phyloP scores from a whole-genome alignment of 1,140 invertebrate species.

The Muscidifurax raptorellus region DNA sequence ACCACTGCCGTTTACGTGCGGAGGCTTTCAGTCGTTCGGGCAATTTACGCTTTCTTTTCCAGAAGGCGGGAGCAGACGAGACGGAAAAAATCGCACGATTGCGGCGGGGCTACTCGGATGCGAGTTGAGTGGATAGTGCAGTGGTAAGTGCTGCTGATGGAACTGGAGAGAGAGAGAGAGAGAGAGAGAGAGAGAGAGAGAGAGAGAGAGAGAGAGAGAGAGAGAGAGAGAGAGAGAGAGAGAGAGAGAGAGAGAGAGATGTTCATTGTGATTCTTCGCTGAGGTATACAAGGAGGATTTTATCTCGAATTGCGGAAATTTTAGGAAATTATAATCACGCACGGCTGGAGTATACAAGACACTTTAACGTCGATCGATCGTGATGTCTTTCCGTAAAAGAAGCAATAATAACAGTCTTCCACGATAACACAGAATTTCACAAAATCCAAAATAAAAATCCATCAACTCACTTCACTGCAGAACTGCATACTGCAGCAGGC shows the following conservation, averaged over 20 bases:
- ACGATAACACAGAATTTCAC: too few relatives aligned
- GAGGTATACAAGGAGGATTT: too few relatives aligned
- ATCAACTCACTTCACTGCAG: neutral
- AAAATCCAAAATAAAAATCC: too few relatives aligned
- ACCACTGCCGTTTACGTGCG: neutral
- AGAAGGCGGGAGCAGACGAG: neutral
- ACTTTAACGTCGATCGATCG: too few relatives aligned
- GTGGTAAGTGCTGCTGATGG: neutral
- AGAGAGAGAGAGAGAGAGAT: constrained; percentile 45
- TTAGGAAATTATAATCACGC: too few relatives aligned
- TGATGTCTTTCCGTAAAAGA: too few relatives aligned
- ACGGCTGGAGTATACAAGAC: too few relatives aligned
- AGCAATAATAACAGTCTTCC: too few relatives aligned
- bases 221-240: constrained; percentile 42
- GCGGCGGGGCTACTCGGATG: neutral
- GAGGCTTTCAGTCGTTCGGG: neutral
- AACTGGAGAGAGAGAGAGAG: constrained; percentile 42
- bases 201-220: constrained; percentile 48
- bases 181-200: constrained; percentile 50
- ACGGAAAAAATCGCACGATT: neutral
- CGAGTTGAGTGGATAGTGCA: neutral
- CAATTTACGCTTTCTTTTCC: neutral
- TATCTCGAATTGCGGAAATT: too few relatives aligned
- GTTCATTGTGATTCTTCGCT: neutral
- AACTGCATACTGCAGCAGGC: too few relatives aligned